phyloP scores from a whole-genome alignment of 2,888 invertebrate genomes.

The Platypus cylindrus region DNA sequence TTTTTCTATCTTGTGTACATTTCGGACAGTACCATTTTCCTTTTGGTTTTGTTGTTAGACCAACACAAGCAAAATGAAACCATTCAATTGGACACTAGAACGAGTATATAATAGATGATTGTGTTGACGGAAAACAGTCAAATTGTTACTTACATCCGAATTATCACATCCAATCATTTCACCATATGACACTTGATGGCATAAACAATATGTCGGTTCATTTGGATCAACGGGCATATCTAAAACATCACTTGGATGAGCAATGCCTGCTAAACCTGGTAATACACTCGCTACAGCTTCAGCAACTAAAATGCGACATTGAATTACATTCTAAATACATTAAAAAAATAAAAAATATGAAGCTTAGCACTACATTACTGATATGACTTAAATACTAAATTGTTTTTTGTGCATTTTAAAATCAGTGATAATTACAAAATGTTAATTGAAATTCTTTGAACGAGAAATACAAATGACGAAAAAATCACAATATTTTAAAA shows the following conservation, averaged over 20 bases:
- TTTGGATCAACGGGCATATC: slow-evolving; percentile 94
- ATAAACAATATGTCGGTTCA: slow-evolving; percentile 95
- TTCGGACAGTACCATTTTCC: slow-evolving; percentile 95
- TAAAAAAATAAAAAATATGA: no score
- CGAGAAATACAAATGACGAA: no score
- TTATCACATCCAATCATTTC: slow-evolving; percentile 98
- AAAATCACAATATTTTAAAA: no score
- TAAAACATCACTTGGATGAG: slow-evolving; percentile 79
- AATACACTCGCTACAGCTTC: slow-evolving; percentile 34
- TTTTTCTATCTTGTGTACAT: slow-evolving; percentile 70
- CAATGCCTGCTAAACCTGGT: slow-evolving; percentile 44
- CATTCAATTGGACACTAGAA: slow-evolving; percentile 76
- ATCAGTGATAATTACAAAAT: no score
- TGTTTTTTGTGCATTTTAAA: no score
- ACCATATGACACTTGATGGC: slow-evolving; percentile 93
- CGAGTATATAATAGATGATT: not conserved
- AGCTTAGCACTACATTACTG: no score
- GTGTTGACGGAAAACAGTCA: not conserved
- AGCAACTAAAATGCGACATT: slow-evolving; percentile 29
- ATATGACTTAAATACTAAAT: no score
- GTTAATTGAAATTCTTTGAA: no score
- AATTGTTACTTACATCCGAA: slow-evolving; percentile 51
- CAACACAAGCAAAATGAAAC: slow-evolving; percentile 94
- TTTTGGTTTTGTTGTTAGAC: slow-evolving; percentile 81
- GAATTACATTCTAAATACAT: no score